phyloP scores from a whole-genome alignment of 1,140 invertebrate genomes.

The Leptestheria dahalacensis region DNA sequence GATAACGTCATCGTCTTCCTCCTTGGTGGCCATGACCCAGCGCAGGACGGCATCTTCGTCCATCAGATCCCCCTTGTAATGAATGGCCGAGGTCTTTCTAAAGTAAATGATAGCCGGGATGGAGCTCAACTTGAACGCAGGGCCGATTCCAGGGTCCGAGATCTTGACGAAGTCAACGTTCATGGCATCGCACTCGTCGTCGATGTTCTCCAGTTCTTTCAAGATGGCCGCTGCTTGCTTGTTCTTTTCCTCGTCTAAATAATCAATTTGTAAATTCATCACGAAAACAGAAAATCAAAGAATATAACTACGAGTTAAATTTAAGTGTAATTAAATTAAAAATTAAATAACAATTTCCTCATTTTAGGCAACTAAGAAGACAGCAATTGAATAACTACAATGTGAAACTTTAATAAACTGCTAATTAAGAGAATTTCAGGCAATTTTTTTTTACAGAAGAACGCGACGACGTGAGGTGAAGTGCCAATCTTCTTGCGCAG shows the following conservation, averaged over 20 bases:
- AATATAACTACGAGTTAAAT: too few relatives aligned
- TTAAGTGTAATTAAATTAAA: too few relatives aligned
- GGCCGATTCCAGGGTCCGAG: conserved; percentile 71
- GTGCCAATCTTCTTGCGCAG: conserved; percentile 75
- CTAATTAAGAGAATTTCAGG: too few relatives aligned
- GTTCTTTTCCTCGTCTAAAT: conserved; percentile 68
- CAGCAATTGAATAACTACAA: too few relatives aligned
- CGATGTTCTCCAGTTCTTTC: conserved; percentile 81
- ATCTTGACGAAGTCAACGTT: conserved; percentile 88
- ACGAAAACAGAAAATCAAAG: too few relatives aligned
- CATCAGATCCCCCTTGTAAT: conserved; percentile 67
- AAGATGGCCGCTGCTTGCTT: conserved; percentile 80
- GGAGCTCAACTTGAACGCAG: conserved; percentile 70
- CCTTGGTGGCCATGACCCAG: conserved; percentile 74
- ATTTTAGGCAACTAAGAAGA: too few relatives aligned
- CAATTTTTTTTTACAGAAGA: conserved; percentile 91
- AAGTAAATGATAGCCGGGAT: conserved; percentile 78
- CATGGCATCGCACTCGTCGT: conserved; percentile 82
- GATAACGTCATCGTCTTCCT: conserved; percentile 70
- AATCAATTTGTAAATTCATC: not conserved
- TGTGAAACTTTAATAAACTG: too few relatives aligned
- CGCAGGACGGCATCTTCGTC: conserved; percentile 78
- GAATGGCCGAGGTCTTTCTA: conserved; percentile 42
- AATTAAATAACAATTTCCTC: too few relatives aligned
- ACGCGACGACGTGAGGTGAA: conserved; percentile 76